Base-by-base conservation (phyloP, 2,797 vertebrate genomes). In the Lepus oiostolus region DNA sequence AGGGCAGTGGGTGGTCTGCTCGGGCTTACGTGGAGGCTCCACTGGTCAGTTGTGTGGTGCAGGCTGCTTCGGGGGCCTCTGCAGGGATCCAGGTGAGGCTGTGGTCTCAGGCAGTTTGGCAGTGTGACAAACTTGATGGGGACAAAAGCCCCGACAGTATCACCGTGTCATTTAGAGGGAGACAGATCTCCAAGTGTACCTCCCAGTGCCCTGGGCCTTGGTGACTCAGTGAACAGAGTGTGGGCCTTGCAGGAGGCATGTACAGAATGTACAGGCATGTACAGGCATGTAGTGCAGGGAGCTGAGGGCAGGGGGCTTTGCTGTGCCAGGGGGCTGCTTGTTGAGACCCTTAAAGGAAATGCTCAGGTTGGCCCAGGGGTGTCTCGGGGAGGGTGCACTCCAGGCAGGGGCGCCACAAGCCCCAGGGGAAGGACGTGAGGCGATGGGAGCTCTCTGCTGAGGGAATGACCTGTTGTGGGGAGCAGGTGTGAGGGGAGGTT, bases 401-500 rank as follows among this genome's bases (percentile, higher is more conserved):
- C 4, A 67, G 67, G 38, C 35, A 28, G 62, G 7, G 2, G 32
- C 13, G 11, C 13, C 32, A 7, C 5, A 76, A 65, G 50, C 52
- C 17, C 11, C 38, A 32, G 6, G 12, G 28, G 14, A 50, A 19
- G 58, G 52, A n/a, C 4, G 19, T 14, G 21, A 90, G 26, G 32
- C 26, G 30, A 67, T 70, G 19, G 52, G 52, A 47, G 17, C 11
- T 16, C 10, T 62, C 62, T 24, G 32, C 83, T 79, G 5, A 83
- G 24, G 32, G 72, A 42, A 58, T 3, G 22, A 52, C 17, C 30
- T 50, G 24, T 54, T 4, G 0, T 24, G 65, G 12, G 47, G 5
- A 30, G 5, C 14, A 42, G 74, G 6, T 58, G 1, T 1, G 7
- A 19, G 10, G 26, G 16, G 6, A 9, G 30, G 14, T 3, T 5